phyloP scores from a whole-genome alignment of 1,140 invertebrate genomes.

The Apis cerana region DNA sequence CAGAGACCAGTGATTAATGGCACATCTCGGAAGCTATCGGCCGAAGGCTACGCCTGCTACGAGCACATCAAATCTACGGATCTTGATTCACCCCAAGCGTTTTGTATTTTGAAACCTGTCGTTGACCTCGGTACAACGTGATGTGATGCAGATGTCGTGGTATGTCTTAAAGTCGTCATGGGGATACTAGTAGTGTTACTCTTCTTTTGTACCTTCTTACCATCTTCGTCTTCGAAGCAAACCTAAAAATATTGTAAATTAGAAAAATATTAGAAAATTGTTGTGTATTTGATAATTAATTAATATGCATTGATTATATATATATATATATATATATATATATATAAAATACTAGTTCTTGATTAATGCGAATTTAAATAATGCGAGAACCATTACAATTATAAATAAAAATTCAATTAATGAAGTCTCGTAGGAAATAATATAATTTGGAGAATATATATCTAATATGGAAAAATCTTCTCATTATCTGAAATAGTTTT shows the following conservation, averaged over 20 bases:
- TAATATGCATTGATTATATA: too few relatives aligned
- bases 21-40: constrained; percentile 74
- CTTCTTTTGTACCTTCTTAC: constrained; percentile 60
- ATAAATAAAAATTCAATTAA: too few relatives aligned
- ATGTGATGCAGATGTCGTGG: constrained; percentile 57
- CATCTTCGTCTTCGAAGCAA: constrained; percentile 73
- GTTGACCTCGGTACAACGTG: constrained; percentile 70
- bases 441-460: too few relatives aligned
- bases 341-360: too few relatives aligned
- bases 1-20: constrained; percentile 76
- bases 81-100: constrained; percentile 72
- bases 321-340: too few relatives aligned
- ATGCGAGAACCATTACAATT: too few relatives aligned
- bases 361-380: too few relatives aligned
- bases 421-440: too few relatives aligned
- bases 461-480: too few relatives aligned
- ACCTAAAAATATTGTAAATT: constrained; percentile 64
- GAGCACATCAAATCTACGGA: constrained; percentile 74
- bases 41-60: constrained; percentile 73
- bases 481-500: too few relatives aligned
- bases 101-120: constrained; percentile 70
- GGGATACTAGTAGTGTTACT: constrained; percentile 63
- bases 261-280: too few relatives aligned
- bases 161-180: constrained; percentile 71
- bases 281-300: too few relatives aligned